These are phyloP conservation scores for Xenopus laevis DNA, from an alignment of 2,113 vertebrate genomes.

Conservation along the genomic window DNA sequence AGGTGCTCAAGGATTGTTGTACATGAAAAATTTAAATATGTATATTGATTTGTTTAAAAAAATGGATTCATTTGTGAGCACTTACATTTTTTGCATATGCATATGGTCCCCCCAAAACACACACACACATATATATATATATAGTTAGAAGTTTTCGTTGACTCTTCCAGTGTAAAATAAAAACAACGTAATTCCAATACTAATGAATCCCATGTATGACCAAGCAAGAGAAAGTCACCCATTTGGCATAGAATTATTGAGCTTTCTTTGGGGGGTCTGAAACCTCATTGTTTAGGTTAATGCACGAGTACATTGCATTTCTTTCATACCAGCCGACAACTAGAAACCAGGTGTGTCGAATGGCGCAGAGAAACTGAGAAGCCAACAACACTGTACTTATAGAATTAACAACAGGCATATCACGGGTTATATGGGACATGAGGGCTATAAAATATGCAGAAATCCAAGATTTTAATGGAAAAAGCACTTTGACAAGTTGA, in stretches of 20 bases:
- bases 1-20: conserved; percentile 19
- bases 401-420: background rate
- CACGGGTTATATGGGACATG: background rate
- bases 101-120: too few relatives aligned
- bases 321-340: background rate
- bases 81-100: too few relatives aligned
- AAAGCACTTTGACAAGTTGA: background rate
- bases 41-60: background rate
- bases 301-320: conserved; percentile 11
- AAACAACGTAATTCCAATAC: too few relatives aligned
- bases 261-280: background rate
- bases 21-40: background rate
- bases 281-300: background rate
- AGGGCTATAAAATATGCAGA: conserved; percentile 7
- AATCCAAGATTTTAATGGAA: background rate
- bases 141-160: too few relatives aligned
- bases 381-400: background rate
- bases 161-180: background rate
- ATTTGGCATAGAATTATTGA: background rate
- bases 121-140: too few relatives aligned
- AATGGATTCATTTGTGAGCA: too few relatives aligned
- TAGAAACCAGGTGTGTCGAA: background rate
- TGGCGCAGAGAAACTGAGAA: background rate
- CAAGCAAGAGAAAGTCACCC: background rate
- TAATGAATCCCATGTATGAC: background rate